Percentiles rank a stretch among this genome's conserved stretches.
These are phyloP conservation scores for Smutsia temminckii DNA, from an alignment of 2,797 vertebrate genomes.

Conservation along the genomic window DNA sequence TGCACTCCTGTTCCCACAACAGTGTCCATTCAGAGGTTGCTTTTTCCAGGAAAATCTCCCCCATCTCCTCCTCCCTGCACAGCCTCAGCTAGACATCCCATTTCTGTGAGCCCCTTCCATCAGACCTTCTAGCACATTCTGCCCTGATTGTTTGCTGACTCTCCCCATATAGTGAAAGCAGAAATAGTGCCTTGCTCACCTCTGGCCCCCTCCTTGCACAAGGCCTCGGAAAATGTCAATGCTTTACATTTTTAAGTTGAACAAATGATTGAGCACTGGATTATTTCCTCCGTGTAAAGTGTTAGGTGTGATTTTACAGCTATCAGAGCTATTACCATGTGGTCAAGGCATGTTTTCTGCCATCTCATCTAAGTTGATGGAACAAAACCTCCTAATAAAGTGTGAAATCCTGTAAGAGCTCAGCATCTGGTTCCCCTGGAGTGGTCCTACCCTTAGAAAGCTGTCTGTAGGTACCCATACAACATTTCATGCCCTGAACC, in stretches of 20 bases:
- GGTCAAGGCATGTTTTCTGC: constrained; percentile 40
- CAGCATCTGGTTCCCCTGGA: neutral
- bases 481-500: neutral
- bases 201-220: neutral
- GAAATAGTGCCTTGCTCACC: neutral
- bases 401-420: constrained; percentile 39
- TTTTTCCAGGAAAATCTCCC: neutral
- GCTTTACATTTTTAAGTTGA: neutral
- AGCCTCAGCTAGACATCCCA: neutral
- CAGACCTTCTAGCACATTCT: neutral
- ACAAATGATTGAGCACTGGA: neutral
- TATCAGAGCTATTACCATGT: neutral
- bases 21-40: neutral
- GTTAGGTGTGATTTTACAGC: constrained; percentile 37
- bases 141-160: neutral
- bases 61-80: neutral
- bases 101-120: neutral
- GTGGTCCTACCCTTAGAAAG: neutral
- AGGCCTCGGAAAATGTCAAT: neutral
- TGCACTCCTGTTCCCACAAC: neutral
- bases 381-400: constrained; percentile 37
- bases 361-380: neutral
- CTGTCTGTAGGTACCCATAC: neutral
- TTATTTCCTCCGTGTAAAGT: constrained; percentile 3
- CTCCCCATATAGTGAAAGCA: neutral